Evolutionary conservation across 2,797 vertebrate genomes (phyloP), one percentile per base, ranked within the genome.

Genomic region (Sylvia borin): DNA sequence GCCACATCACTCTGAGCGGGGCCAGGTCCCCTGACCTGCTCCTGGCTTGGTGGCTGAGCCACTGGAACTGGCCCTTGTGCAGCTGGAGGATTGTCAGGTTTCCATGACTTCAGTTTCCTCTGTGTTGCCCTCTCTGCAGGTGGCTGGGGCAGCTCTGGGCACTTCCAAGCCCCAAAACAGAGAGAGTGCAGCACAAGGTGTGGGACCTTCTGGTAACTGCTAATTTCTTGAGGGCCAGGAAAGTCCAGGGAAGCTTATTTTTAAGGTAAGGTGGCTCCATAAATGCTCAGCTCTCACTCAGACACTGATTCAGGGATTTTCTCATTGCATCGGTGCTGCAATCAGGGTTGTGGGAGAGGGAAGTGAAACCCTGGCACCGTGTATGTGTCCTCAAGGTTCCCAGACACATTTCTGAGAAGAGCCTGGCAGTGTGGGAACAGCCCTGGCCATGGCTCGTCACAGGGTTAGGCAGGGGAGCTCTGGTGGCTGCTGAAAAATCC

Each of bases 271-370:
- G 13, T 48, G 16, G 34, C 21, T 71, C n/a, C 3, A 0, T 31
- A 42, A 75, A 36, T 32, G 40, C 64, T 68, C 25, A 7, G 3
- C 71, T 84, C 47, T 62, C 34, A 5, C 10, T 73, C 14, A 4
- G 51, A 71, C 47, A 42, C 31, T 7, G 53, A 66, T 66, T 36
- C 26, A n/a, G 42, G 13, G 16, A 2, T 66, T 90, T 85, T 61
- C 32, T 60, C 12, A 36, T 42, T 2, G 1, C 40, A 13, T 2
- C 0, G 0, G 11, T 5, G 10, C 65, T 1, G 0, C 2, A 10
- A 4, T 62, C 53, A 5, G 25, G 67, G 51, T 21, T 43, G 31
- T 1, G 16, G 32, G 55, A 62, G 24, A 2, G 3, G 47, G 36
- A 80, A 8, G 29, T 0, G 1, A 81, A 85, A 31, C 45, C 20